Base-by-base conservation (phyloP, 2,888 invertebrate species). In the Lamellibrachia columna region DNA sequence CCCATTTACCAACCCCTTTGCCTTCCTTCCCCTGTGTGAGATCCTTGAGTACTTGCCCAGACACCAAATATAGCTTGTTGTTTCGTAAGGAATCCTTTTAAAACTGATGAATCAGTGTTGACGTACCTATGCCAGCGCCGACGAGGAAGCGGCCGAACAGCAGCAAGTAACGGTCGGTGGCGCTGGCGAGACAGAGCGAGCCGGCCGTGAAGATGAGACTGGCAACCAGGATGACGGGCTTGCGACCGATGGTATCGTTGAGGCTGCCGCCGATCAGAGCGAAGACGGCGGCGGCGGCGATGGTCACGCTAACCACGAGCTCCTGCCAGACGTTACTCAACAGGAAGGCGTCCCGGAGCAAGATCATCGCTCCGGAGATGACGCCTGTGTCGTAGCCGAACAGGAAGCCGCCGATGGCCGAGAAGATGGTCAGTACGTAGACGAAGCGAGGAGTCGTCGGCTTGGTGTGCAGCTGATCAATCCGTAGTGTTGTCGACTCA, bases 371-470 rank as follows among this genome's bases (percentile, higher is more conserved):
- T 28, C 97, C 97, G 0, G 97, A 97, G 3, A 97, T 97, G 90
- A 97, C 97, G 8, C 97, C 97, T 0, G 97, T 97, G 94, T 97
- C 97, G 95, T 97, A 97, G 40, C 97, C 97, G 95, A 97, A 97
- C 53, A 97, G 95, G 94, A 97, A 97, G 3, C 97, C 97, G 4
- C 97, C 97, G 60, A 96, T 95, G n/a, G 95, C 95, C 4, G 96
- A 95, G 94, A 96, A 95, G 92, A 95, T 94, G 53, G 96, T 94
- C 75, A 96, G 93, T 9, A 95, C 90, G 92, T 95, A 95, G 52
- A 94, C 93, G 92, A 95, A 93, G 40, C 91, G 40, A 7, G 93
- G 93, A 6, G 93, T 92, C 11, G 15, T 11, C 53, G 53, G 28
- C 91, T 52, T n/a, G 2, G 91, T 91, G 4, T 52, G 52, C 53